Evolutionary conservation across 2,888 invertebrate genomes (phyloP).

Genomic region (Flabesymbios commensalis): DNA sequence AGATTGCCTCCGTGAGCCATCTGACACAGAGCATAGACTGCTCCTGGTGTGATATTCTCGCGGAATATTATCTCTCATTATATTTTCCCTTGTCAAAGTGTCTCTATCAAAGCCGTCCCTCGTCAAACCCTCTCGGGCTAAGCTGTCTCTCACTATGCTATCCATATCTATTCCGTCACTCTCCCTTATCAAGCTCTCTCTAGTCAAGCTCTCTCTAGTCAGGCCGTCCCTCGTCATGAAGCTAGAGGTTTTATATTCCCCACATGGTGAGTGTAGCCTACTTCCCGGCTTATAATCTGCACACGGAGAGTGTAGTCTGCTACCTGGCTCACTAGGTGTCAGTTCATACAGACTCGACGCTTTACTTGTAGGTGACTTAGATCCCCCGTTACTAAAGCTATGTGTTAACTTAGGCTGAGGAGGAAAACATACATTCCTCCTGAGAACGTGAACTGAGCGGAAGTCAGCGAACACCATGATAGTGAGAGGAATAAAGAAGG

Average conservation of each 20-base stretch:
- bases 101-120: too few species aligned
- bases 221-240: not conserved
- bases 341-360: not conserved
- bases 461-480: conserved; percentile 36
- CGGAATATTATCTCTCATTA: not conserved
- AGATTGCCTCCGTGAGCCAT: too few species aligned
- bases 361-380: not conserved
- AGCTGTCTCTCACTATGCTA: too few species aligned
- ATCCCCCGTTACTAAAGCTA: not conserved
- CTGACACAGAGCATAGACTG: not conserved
- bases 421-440: conserved; percentile 2
- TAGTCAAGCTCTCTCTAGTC: not conserved
- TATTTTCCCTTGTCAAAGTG: too few species aligned
- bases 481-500: conserved; percentile 35
- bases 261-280: not conserved
- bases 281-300: not conserved
- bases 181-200: too few species aligned
- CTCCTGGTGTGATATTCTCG: not conserved
- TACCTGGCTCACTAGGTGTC: too few species aligned
- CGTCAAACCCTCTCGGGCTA: too few species aligned
- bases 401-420: not conserved
- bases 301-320: not conserved
- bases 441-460: conserved; percentile 29
- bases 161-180: too few species aligned
- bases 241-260: too few species aligned